Conservation (phyloP, 2,113 vertebrate genomes). For the Phainopepla nitens region DNA sequence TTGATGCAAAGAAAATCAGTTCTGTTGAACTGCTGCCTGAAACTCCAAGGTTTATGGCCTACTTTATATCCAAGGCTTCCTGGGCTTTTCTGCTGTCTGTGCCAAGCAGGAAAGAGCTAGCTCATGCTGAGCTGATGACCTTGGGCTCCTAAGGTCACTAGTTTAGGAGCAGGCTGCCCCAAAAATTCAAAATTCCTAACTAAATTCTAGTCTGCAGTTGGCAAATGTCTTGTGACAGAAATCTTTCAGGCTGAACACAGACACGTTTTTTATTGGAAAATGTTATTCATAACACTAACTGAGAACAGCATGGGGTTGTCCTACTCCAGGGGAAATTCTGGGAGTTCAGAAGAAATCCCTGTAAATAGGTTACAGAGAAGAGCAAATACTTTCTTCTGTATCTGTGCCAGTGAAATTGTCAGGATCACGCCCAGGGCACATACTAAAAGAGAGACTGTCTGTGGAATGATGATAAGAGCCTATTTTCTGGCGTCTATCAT, state of each 20-base stretch:
- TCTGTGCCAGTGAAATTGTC: background rate
- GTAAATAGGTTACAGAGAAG: constrained; percentile 32
- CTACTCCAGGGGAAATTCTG: constrained; percentile 32
- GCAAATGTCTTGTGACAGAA: background rate
- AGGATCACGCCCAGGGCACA: constrained; percentile 22
- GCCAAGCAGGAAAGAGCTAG: background rate
- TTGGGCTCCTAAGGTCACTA: background rate
- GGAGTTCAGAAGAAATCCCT: constrained; percentile 44
- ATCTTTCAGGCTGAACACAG: background rate
- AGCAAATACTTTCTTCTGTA: background rate
- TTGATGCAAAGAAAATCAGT: background rate
- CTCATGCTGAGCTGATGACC: background rate
- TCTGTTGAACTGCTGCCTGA: background rate
- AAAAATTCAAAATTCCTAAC: background rate
- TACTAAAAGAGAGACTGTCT: background rate
- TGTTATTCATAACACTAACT: background rate
- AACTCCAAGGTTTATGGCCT: background rate
- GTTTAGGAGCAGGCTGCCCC: background rate
- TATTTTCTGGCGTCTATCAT: constrained; percentile 13
- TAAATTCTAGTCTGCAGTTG: background rate
- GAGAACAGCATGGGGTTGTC: constrained; percentile 26
- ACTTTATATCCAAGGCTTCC: background rate
- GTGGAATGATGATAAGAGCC: constrained; percentile 17
- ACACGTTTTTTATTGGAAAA: background rate
- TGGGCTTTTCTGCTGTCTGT: background rate